Percentiles rank a stretch among this genome's conserved stretches.
These are phyloP conservation scores for Oppia nitens DNA, from an alignment of 1,140 invertebrate genomes.

Conservation along the genomic window DNA sequence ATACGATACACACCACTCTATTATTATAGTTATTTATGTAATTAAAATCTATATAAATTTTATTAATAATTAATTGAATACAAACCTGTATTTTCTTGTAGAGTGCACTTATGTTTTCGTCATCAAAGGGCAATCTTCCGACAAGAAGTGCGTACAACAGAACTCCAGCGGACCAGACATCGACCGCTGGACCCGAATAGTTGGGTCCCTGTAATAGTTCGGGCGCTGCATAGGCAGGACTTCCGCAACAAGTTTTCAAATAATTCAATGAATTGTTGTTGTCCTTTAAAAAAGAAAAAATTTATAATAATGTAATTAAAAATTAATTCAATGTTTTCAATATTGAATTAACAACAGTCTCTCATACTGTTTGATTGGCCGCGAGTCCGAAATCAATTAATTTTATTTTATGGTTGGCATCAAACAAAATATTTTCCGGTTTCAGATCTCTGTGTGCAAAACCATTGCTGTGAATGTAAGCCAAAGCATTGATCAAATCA, in stretches of 20 bases:
- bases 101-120: conserved; percentile 92
- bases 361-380: conserved; percentile 7
- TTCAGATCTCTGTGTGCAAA: conserved; percentile 67
- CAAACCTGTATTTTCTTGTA: conserved; percentile 87
- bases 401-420: conserved; percentile 60
- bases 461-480: conserved; percentile 53
- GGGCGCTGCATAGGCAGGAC: conserved; percentile 56
- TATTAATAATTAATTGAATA: conserved; percentile 1
- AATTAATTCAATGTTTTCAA: too few relatives aligned
- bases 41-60: conserved; percentile 3
- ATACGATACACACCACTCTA: conserved; percentile 48
- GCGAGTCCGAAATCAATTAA: conserved; percentile 76
- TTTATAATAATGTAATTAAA: background rate
- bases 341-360: background rate
- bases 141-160: conserved; percentile 95
- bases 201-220: conserved; percentile 34
- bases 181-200: conserved; percentile 88
- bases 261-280: conserved; percentile 24
- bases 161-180: conserved; percentile 97
- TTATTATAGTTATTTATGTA: conserved; percentile 1
- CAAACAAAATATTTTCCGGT: conserved; percentile 63
- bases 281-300: conserved; percentile 35
- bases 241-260: conserved; percentile 60
- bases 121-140: conserved; percentile 79
- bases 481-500: conserved; percentile 38